Evolutionary conservation across 2,113 vertebrate species (phyloP).

Genomic region (Madoqua kirkii): DNA sequence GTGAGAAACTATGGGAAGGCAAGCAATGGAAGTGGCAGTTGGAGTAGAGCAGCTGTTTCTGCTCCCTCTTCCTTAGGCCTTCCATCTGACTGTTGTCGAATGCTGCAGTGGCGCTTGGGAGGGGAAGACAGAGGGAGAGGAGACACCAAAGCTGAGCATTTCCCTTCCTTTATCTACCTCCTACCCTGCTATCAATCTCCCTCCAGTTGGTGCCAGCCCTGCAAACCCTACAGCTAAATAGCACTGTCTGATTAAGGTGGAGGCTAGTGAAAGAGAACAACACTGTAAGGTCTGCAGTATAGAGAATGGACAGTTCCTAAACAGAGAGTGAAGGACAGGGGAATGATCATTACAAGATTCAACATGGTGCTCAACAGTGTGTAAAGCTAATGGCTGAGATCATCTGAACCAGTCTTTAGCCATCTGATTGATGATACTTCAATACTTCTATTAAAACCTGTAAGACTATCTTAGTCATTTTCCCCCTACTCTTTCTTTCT

Average conservation of each 20-base stretch:
- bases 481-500: background rate
- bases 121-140: background rate
- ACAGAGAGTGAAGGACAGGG: background rate
- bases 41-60: background rate
- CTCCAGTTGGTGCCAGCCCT: background rate
- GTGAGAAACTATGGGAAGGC: background rate
- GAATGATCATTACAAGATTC: background rate
- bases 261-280: background rate
- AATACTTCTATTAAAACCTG: background rate
- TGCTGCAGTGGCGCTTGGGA: background rate
- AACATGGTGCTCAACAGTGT: background rate
- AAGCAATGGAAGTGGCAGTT: background rate
- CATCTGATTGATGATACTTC: background rate
- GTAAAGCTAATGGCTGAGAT: background rate
- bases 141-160: background rate
- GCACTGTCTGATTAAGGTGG: background rate
- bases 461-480: background rate
- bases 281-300: background rate
- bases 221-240: background rate
- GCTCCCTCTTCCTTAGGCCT: background rate
- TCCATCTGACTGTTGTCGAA: background rate
- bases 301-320: background rate
- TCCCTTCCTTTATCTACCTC: background rate
- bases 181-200: background rate
- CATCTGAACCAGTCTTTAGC: background rate